Conservation (phyloP, 2,797 vertebrate species). For the Potorous gilbertii region DNA sequence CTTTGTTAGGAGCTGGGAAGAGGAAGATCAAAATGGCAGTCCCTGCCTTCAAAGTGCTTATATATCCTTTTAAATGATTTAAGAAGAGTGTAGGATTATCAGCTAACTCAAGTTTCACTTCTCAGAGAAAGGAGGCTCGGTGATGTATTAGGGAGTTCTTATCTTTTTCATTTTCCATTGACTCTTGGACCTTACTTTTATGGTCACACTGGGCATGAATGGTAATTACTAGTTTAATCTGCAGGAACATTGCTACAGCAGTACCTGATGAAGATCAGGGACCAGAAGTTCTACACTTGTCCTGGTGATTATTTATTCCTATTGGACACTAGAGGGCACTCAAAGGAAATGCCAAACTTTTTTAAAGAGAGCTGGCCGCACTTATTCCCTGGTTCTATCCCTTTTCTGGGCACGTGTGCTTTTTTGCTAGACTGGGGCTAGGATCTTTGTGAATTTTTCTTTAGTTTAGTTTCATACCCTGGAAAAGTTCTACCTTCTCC, state of each 20-base stretch:
- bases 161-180: neutral
- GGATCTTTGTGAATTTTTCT: neutral
- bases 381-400: neutral
- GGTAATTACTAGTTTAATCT: neutral
- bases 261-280: neutral
- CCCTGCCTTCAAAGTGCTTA: neutral
- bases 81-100: neutral
- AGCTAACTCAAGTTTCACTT: neutral
- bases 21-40: neutral
- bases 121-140: neutral
- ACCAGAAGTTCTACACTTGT: neutral
- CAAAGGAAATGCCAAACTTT: neutral
- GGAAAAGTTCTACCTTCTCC: neutral
- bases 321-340: neutral
- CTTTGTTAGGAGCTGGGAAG: neutral
- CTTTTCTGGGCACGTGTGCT: neutral
- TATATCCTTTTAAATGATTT: neutral
- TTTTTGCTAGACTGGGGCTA: neutral
- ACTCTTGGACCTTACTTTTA: neutral
- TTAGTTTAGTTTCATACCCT: neutral
- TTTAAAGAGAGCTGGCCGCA: neutral
- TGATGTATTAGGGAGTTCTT: neutral
- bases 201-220: neutral
- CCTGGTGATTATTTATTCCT: neutral
- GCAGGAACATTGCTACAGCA: neutral